Evolutionary conservation across 1,140 invertebrate species (phyloP), one percentile per base, ranked within the genome.

Genomic region (Pachypeltis micranthus): DNA sequence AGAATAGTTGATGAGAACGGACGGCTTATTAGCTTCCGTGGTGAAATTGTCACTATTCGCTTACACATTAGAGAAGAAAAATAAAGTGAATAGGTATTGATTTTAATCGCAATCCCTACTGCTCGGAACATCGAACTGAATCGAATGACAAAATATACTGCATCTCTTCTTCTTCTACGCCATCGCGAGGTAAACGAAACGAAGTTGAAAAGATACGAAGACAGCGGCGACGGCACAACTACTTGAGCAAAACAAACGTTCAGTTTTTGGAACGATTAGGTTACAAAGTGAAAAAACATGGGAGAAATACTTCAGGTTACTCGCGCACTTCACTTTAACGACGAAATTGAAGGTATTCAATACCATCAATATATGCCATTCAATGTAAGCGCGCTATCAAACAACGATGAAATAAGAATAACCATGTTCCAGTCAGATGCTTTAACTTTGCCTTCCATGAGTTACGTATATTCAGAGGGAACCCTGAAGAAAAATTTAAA

Each of bases 1-100:
- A 66, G 57, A 59, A 54, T 69, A 28, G n/a, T 61, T 4, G 66
- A 70, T 39, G 26, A 59, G 56, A 34, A 68, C 54, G 62, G 61
- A 23, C 51, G 54, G 3, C 44, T 62, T 1, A 55, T 68, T 31
- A 63, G 64, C n/a, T n/a, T n/a, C 65, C 61, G 66, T 65, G 62
- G 60, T 19, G 66, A 70, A 63, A 39, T 10, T 16, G 16, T 39
- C 31, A 39, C 31, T 7, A 16, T 39, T 39, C 31, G 31, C 31
- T 39, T 39, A 16, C 31, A 39, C 31, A 39, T n/a, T n/a, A n/a
- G n/a, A n/a, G n/a, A n/a, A n/a, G n/a, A n/a, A n/a, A 39, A 16
- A 39, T 16, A 10, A 10, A 16, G 16, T 39, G 16, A 39, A 39
- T 39, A 16, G 31, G 31, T 16, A 39, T 39, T 39, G 31, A 39